Base-by-base conservation (phyloP, 2,113 vertebrate species). In the Stegostoma tigrinum region DNA sequence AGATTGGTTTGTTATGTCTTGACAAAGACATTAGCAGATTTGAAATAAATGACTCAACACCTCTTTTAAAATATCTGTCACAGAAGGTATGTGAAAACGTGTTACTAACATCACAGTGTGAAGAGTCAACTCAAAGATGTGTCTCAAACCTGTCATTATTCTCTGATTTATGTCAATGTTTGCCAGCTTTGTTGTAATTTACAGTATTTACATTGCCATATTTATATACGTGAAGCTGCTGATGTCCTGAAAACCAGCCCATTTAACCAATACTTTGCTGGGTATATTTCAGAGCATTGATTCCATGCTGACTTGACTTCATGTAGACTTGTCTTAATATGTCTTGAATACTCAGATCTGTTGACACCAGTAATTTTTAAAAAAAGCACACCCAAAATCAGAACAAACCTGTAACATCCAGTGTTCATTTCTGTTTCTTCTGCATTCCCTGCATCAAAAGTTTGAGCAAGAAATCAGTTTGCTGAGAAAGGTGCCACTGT, bases 41-140 rank as follows among this genome's bases (percentile, higher is more conserved):
- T 90, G 48, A 61, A 34, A 27, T 90, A 87, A 87, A 45, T 83
- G 86, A 89, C 8, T 48, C 52, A 30, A 14, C 86, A 89, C 48
- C 24, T 89, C 86, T 89, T 21, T 24, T 89, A 61, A 83, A 83
- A 90, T 61, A 90, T 61, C 86, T 55, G 48, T 90, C 87, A 90
- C 12, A 90, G 87, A 90, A 61, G 15, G 38, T 83, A 15, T 38
- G 0, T 83, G 80, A 38, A 61, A 61, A 89, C 15, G 52, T 90
- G 87, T 61, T 34, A 90, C 87, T 61, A 34, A 90, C 34, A 61
- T 90, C 87, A 34, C 48, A 55, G 12, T 10, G 4, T 5, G 87
- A 90, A 14, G 4, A n/a, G 15, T 34, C 52, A 61, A 19, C 52
- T 27, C 87, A 61, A 90, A 34, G 17, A 90, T 17, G 87, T 2